These are phyloP conservation scores for Manacus vitellinus DNA, from an alignment of 2,113 vertebrate species.

Conservation along the genomic window DNA sequence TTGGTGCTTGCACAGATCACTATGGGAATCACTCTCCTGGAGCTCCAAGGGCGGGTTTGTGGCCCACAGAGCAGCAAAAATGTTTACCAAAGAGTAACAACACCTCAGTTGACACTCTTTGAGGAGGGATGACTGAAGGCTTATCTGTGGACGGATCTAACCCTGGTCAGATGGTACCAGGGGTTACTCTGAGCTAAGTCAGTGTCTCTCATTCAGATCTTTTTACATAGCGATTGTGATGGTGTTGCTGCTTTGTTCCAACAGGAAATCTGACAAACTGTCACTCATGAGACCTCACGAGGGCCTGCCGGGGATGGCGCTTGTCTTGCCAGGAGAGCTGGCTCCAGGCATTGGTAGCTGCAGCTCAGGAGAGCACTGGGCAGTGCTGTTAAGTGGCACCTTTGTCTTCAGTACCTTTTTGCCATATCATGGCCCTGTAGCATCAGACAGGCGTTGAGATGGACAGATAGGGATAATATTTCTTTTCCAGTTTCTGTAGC, in stretches of 20 bases:
- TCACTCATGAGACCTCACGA: neutral
- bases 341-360: neutral
- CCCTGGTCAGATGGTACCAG: neutral
- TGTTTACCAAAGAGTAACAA: neutral
- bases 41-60: neutral
- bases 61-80: neutral
- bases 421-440: accelerated
- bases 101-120: neutral
- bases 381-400: neutral
- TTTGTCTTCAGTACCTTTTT: neutral
- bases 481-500: neutral
- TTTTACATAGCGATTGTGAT: neutral
- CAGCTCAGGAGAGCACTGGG: neutral
- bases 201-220: neutral
- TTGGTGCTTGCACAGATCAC: neutral
- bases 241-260: neutral
- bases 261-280: neutral
- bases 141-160: neutral
- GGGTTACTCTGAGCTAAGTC: neutral
- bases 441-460: neutral
- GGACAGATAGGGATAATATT: neutral
- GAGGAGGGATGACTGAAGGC: neutral
- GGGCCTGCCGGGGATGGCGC: neutral
- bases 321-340: neutral
- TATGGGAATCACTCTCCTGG: neutral